Evolutionary conservation across 1,140 invertebrate species (phyloP).

Genomic region (Procambarus virginalis): DNA sequence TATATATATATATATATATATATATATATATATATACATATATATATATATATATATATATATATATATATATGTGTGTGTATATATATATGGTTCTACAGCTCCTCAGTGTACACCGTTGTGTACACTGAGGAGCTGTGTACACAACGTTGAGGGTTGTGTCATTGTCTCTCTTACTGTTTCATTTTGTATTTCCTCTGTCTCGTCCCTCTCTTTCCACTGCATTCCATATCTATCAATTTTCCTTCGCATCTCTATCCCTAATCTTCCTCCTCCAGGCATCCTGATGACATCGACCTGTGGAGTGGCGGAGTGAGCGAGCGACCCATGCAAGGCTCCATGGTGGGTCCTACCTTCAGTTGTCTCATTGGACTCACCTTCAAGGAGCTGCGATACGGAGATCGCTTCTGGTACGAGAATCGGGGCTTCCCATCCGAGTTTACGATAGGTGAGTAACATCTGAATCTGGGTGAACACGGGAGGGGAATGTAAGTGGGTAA

Average conservation of each 20-base stretch:
- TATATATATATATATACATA: too few species aligned
- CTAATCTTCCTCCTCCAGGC: conserved; percentile 49
- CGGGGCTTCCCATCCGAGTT: conserved; percentile 72
- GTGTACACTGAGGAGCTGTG: too few species aligned
- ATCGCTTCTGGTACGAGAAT: conserved; percentile 80
- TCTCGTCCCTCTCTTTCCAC: background rate
- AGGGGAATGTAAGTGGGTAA: too few species aligned
- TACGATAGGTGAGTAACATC: conserved; percentile 71
- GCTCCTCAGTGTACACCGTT: too few species aligned
- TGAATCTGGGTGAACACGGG: too few species aligned
- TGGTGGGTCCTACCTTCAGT: conserved; percentile 78
- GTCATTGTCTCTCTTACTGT: background rate
- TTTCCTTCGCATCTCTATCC: background rate
- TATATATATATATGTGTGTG: too few species aligned
- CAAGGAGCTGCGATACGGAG: conserved; percentile 76
- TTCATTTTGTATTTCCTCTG: background rate
- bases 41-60: too few species aligned
- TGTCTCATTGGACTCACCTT: conserved; percentile 79
- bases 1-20: too few species aligned
- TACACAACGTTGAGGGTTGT: background rate
- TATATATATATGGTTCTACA: too few species aligned
- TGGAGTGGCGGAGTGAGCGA: conserved; percentile 76
- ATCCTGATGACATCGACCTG: conserved; percentile 75
- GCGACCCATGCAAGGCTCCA: conserved; percentile 73
- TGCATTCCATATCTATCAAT: too few species aligned